Percentiles rank a stretch among this genome's conserved stretches.
Evolutionary conservation across 2,113 vertebrate species (phyloP).

Genomic region (Leptodactylus fuscus): DNA sequence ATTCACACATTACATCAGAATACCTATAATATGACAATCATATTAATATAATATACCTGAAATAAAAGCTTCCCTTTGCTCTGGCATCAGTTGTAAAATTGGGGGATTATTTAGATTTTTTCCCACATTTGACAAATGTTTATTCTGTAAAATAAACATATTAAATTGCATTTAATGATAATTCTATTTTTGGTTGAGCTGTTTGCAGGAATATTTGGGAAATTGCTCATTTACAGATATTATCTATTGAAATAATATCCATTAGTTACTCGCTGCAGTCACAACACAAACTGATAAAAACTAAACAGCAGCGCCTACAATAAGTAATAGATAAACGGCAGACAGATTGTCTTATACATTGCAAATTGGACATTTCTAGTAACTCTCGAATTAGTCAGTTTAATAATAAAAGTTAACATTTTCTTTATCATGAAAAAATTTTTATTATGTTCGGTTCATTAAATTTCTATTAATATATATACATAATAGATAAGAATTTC

Average conservation of each 20-base stretch:
- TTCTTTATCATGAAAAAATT: no score
- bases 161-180: slow-evolving; percentile 41
- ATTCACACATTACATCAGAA: not conserved
- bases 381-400: not conserved
- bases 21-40: not conserved
- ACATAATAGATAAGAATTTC: no score
- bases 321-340: slow-evolving; percentile 3
- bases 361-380: not conserved
- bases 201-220: slow-evolving; percentile 24
- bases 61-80: not conserved
- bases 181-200: slow-evolving; percentile 30
- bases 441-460: no score
- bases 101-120: not conserved
- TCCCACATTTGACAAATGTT: slow-evolving; percentile 9
- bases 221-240: slow-evolving; percentile 21
- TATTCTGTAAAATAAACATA: slow-evolving; percentile 26
- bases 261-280: slow-evolving; percentile 17
- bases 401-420: not conserved
- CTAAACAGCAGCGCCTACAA: not conserved
- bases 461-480: no score
- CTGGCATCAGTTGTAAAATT: not conserved
- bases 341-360: not conserved
- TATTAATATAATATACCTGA: not conserved
- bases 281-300: slow-evolving; percentile 17
- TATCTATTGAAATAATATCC: slow-evolving; percentile 41